phyloP scores from a whole-genome alignment of 2,888 invertebrate genomes.

The Proisotoma minuta region DNA sequence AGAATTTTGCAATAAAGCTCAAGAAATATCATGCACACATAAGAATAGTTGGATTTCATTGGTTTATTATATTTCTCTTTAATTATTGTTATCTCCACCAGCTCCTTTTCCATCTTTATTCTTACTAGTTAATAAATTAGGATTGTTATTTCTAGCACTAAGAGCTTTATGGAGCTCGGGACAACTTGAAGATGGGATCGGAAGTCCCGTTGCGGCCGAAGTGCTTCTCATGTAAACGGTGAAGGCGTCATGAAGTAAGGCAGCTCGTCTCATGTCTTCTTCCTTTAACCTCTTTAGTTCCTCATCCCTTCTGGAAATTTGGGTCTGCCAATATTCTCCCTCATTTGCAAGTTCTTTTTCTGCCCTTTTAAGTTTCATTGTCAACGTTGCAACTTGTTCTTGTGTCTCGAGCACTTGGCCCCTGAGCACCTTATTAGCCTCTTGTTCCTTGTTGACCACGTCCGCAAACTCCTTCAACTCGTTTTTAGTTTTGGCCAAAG shows the following conservation, averaged over 20 bases:
- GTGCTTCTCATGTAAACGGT: conserved; percentile 39
- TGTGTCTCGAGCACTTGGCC: conserved; percentile 31
- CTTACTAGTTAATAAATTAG: neutral
- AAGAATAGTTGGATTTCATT: neutral
- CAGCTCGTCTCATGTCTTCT: conserved; percentile 43
- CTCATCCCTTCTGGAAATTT: conserved; percentile 35
- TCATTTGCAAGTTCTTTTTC: neutral
- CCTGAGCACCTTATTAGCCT: conserved; percentile 30
- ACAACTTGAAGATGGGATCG: conserved; percentile 25
- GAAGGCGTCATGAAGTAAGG: conserved; percentile 39
- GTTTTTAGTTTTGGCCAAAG: conserved; percentile 8
- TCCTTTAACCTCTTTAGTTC: conserved; percentile 38
- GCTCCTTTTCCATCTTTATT: neutral
- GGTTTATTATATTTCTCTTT: neutral
- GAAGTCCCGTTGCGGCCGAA: conserved; percentile 38
- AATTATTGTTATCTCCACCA: neutral
- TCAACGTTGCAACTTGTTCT: conserved; percentile 29
- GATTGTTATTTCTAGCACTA: neutral
- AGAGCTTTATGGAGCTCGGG: neutral
- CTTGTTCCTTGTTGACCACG: conserved; percentile 33
- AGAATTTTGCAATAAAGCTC: no score
- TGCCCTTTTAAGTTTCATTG: conserved; percentile 8
- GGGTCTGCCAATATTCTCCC: conserved; percentile 35
- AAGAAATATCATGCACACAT: no score
- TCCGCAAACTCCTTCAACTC: conserved; percentile 39